Conservation (phyloP, 2,797 vertebrate species). For the Sebastes elongatus region DNA sequence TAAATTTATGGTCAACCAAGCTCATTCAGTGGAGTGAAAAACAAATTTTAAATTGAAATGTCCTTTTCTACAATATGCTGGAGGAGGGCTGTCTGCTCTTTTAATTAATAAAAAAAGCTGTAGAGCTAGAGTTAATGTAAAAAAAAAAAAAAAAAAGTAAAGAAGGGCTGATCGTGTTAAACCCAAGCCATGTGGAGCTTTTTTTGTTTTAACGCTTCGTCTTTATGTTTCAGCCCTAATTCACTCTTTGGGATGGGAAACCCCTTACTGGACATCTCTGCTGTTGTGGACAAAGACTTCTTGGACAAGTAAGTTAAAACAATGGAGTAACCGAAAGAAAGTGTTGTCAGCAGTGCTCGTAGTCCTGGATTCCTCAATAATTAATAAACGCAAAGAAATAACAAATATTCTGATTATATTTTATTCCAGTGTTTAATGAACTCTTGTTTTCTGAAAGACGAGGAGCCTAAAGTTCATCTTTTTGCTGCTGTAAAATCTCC, state of each 20-base stretch:
- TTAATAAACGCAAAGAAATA: neutral
- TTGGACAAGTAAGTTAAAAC: constrained; percentile 92
- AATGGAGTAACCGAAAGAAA: neutral
- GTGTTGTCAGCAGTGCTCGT: neutral
- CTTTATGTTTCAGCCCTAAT: constrained; percentile 89
- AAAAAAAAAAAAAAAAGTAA: neutral
- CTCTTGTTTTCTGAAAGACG: neutral
- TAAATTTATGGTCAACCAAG: neutral
- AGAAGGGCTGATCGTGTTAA: neutral
- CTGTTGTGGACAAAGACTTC: constrained; percentile 97
- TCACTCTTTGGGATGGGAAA: constrained; percentile 98
- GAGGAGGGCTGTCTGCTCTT: neutral
- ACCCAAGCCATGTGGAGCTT: neutral
- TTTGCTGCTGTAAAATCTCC: neutral
- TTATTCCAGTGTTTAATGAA: neutral
- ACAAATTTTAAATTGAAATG: neutral
- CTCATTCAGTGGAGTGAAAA: neutral
- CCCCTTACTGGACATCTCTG: constrained; percentile 94
- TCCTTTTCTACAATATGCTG: neutral
- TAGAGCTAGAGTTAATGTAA: neutral
- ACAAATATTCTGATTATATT: neutral
- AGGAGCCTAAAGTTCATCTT: neutral
- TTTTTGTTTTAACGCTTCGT: constrained; percentile 10
- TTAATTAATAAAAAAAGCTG: neutral
- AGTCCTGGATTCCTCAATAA: neutral